Evolutionary conservation across 2,888 invertebrate species (phyloP), one percentile per base, ranked within the genome.

Genomic region (Eristalinus aeneus): DNA sequence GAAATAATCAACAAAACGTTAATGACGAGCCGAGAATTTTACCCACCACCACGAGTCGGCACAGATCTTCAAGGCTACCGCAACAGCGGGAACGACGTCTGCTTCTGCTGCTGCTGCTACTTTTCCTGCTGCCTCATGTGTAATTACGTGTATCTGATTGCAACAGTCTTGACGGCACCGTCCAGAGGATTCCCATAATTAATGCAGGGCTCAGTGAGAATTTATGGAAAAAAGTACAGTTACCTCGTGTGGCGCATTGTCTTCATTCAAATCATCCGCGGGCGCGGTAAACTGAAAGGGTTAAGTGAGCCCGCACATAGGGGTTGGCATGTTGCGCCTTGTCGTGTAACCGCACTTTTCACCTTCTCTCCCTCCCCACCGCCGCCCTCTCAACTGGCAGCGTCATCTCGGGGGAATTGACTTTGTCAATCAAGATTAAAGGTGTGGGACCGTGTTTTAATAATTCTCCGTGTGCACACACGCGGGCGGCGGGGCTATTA

Each of bases 121-220:
- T 22, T 54, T 16, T 2, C 53, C 75, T 80, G 75, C 74, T 84
- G 83, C 64, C 72, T 67, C 36, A 78, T 87, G 84, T 82, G 82
- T 88, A 88, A 89, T 89, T 89, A 89, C 89, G 83, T 87, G 88
- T 87, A 88, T 88, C 88, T 88, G 88, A 88, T 88, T 89, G 89
- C 89, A 88, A 88, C 88, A 89, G 84, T 88, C 87, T 88, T 88
- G 84, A 86, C 86, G 78, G 80, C 77, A 77, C 56, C 23, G 74
- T 82, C 73, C 76, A 83, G 78, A 78, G 83, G 83, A 87, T 87
- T 83, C 82, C 68, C 82, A 87, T 87, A 87, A 87, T 87, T 83
- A 87, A 87, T 87, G 83, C 87, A 87, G 69, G 53, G 69, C 72
- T 31, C 46, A 56, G 46, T 34, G 68, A 69, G 60, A 78, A 69